These are phyloP conservation scores for Machimus atricapillus DNA, from an alignment of 2,888 invertebrate species.

Conservation along the genomic window DNA sequence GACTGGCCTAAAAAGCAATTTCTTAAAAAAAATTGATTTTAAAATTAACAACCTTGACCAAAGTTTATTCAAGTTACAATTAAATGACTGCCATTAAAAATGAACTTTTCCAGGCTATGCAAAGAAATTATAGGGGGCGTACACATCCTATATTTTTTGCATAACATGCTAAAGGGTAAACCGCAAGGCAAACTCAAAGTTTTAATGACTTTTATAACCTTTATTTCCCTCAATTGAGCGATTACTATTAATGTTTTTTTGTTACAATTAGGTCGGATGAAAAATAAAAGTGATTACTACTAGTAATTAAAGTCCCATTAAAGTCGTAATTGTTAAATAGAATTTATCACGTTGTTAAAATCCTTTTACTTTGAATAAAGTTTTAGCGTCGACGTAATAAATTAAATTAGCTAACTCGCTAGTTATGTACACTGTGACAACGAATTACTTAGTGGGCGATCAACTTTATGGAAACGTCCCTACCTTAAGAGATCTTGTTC, in stretches of 20 bases:
- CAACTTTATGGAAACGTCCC: not conserved
- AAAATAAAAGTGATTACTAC: not conserved
- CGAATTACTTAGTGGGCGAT: not conserved
- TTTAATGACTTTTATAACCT: not conserved
- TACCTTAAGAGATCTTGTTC: not conserved
- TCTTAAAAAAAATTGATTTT: no score
- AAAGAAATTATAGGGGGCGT: no score
- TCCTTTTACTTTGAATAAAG: constrained; percentile 11
- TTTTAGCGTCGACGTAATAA: not conserved
- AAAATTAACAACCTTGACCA: no score
- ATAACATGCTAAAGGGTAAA: no score
- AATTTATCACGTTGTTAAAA: constrained; percentile 5
- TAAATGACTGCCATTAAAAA: no score
- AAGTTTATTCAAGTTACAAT: no score
- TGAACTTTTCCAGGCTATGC: no score
- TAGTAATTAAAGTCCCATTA: not conserved
- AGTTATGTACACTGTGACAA: not conserved
- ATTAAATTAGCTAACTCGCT: not conserved
- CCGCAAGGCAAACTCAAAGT: not conserved
- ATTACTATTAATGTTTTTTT: not conserved
- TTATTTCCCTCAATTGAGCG: not conserved
- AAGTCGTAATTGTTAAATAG: not conserved
- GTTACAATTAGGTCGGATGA: not conserved
- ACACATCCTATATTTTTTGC: no score
- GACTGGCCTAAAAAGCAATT: no score